Evolutionary conservation across 1,140 invertebrate species (phyloP), one percentile per base, ranked within the genome.

Genomic region (Pseudomyrmex dendroicus): DNA sequence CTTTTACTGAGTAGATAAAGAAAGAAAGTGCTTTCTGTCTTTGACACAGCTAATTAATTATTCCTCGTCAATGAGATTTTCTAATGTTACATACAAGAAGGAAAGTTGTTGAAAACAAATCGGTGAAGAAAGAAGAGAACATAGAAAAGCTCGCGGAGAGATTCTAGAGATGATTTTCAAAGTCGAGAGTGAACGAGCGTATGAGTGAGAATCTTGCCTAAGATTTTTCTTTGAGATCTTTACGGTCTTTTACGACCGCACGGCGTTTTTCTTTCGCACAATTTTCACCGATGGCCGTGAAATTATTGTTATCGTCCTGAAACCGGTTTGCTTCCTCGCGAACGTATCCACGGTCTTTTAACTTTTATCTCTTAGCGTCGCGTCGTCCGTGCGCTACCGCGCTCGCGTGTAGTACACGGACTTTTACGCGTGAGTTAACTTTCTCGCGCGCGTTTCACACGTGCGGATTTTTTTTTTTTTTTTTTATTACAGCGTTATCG

Each of bases 201-300:
- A 59, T 50, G 15, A 59, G 54, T 44, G 76, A 70, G 76, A 70
- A 17, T 15, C 7, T 35, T 44, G 17, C 22, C 70, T 17, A 12
- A 50, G n/a, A 13, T 44, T 70, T 5, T 35, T 78, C 76, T 70
- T 64, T 59, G 54, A 70, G 20, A 78, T 78, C 54, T 78, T 77
- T 77, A 76, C 66, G 64, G 35, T 73, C 70, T 66, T 84, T 77
- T 72, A 87, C 72, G 66, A 82, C 20, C 54, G 35, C 56, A 66
- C 67, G 50, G 61, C 83, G 80, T 82, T 89, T 89, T 90, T 90
- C 84, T 73, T 59, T 73, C 74, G 67, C 67, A 82, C 80, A 84
- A 84, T 90, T 90, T 90, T 90, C 89, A 86, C 62, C 78, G 87
- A 86, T 82, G 85, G 82, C 85, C 85, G 89, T 90, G 89, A 90